phyloP scores from a whole-genome alignment of 2,888 invertebrate species.

The Ernsta delagoae region DNA sequence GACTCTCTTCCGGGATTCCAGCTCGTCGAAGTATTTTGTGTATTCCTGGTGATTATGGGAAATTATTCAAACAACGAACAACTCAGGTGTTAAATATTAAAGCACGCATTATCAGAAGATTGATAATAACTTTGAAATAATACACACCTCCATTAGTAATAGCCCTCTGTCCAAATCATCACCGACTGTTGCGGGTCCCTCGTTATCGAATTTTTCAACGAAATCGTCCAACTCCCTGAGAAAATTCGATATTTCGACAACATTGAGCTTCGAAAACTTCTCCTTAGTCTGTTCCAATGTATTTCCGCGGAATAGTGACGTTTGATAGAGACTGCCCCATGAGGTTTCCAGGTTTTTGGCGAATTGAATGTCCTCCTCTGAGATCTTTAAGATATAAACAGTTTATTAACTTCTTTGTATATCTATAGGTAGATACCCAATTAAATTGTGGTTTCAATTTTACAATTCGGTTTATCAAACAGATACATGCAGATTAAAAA shows the following conservation, averaged over 20 bases:
- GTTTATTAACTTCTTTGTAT: not conserved
- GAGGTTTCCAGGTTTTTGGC: slow-evolving; percentile 86
- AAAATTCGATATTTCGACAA: slow-evolving; percentile 89
- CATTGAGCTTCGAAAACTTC: slow-evolving; percentile 93
- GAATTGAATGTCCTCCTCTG: slow-evolving; percentile 82
- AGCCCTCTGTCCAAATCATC: slow-evolving; percentile 90
- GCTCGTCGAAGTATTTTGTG: slow-evolving; percentile 85
- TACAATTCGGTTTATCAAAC: too few species aligned
- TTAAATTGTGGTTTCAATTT: too few species aligned
- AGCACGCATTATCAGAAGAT: too few species aligned
- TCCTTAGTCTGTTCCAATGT: slow-evolving; percentile 93
- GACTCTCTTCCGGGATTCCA: slow-evolving; percentile 86
- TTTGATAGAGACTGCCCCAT: slow-evolving; percentile 89
- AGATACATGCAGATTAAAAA: too few species aligned
- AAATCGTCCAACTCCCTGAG: slow-evolving; percentile 86
- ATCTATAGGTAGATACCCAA: too few species aligned
- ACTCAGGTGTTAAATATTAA: too few species aligned
- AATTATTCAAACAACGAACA: slow-evolving; percentile 37
- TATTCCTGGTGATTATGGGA: slow-evolving; percentile 80
- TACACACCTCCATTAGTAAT: slow-evolving; percentile 86
- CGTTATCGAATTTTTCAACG: slow-evolving; percentile 88
- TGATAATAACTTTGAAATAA: not conserved
- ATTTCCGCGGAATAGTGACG: slow-evolving; percentile 88
- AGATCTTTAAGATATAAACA: slow-evolving; percentile 57
- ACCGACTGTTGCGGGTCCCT: slow-evolving; percentile 93